Evolutionary conservation across 2,113 vertebrate species (phyloP).

Genomic region (Peucedramus taeniatus): DNA sequence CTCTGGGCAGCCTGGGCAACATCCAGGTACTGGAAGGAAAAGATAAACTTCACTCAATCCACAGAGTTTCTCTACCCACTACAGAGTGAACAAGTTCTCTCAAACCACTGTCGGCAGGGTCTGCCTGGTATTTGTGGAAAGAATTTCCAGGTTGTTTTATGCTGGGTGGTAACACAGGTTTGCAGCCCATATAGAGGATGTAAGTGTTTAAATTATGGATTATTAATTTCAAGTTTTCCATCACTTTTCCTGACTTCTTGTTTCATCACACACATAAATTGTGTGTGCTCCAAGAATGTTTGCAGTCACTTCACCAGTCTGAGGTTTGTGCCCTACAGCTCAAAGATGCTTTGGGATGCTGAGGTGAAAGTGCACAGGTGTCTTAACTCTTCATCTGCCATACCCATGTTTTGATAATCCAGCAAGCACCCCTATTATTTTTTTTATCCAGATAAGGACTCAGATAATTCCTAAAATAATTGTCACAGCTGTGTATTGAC

Average conservation of each 20-base stretch:
- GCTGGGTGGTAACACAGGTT: not conserved
- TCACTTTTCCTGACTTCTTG: not conserved
- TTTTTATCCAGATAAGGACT: not conserved
- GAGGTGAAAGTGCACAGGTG: not conserved
- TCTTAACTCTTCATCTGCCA: not conserved
- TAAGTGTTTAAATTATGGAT: not conserved
- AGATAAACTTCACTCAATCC: not conserved
- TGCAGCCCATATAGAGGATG: not conserved
- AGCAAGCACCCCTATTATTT: not conserved
- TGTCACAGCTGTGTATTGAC: not conserved
- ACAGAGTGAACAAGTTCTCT: not conserved
- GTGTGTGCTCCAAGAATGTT: not conserved
- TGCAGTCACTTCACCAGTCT: not conserved
- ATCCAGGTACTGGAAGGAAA: not conserved
- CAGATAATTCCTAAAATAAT: not conserved
- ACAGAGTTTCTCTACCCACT: not conserved
- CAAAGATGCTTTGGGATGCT: not conserved
- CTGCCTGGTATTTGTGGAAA: not conserved
- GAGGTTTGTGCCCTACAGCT: not conserved
- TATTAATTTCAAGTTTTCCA: not conserved
- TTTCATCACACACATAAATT: not conserved
- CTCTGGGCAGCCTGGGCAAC: not conserved
- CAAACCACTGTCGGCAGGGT: not conserved
- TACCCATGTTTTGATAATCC: not conserved
- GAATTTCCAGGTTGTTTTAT: not conserved